phyloP scores from a whole-genome alignment of 92 coral and sea anemone species.

The Parazoanthus swiftii region DNA sequence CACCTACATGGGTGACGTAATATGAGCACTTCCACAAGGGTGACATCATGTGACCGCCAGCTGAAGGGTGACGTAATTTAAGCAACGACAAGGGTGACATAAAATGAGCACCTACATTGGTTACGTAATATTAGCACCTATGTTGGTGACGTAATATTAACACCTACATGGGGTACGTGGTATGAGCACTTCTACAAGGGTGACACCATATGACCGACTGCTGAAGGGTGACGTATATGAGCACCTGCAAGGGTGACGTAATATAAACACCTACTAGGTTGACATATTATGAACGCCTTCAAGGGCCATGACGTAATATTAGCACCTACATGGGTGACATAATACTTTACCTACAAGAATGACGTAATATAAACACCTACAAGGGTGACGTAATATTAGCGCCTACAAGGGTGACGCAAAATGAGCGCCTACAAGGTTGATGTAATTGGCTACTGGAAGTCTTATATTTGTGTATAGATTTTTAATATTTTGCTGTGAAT shows the following conservation, averaged over 20 bases:
- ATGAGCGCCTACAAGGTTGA: neutral
- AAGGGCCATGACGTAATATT: neutral
- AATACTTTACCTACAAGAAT: neutral
- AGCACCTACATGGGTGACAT: neutral
- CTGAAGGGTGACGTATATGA: constrained; percentile 5
- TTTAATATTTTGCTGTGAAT: no score
- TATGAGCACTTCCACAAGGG: neutral
- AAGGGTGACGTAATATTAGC: neutral
- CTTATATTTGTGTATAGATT: no score
- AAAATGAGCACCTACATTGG: neutral
- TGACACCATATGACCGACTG: no score
- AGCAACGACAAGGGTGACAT: no score
- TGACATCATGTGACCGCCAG: neutral
- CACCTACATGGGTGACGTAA: no score
- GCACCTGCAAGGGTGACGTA: constrained; percentile 49
- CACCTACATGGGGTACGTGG: constrained; percentile 43
- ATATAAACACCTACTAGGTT: neutral
- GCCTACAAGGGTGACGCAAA: neutral
- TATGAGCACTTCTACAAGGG: neutral
- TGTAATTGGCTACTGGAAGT: neutral
- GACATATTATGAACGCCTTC: constrained; percentile 59
- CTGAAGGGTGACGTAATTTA: neutral
- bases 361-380: constrained; percentile 62
- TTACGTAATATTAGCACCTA: neutral
- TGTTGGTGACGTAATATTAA: neutral